Percentiles rank a stretch among this genome's conserved stretches.
Evolutionary conservation across 2,797 vertebrate species (phyloP).

Genomic region (Kryptopterus vitreolus): DNA sequence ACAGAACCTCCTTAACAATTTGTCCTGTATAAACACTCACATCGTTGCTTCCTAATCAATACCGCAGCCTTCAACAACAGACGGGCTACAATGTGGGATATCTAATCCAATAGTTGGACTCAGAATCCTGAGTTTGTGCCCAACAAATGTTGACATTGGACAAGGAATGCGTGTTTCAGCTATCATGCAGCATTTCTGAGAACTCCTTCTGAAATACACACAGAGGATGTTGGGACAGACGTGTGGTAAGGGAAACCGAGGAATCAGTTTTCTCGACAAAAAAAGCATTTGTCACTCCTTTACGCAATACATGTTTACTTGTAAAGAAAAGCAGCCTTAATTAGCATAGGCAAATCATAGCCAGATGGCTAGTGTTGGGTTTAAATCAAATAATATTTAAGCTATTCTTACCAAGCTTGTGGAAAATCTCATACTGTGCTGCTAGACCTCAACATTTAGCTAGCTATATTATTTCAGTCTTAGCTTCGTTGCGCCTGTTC

Average conservation of each 20-base stretch:
- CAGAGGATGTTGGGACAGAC: background rate
- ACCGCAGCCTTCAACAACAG: background rate
- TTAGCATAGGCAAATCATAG: too few relatives aligned
- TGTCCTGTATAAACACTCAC: conserved; percentile 14
- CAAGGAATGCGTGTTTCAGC: conserved; percentile 1
- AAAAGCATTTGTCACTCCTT: too few relatives aligned
- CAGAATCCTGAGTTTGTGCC: background rate
- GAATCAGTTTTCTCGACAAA: too few relatives aligned
- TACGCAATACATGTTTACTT: too few relatives aligned
- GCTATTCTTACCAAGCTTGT: too few relatives aligned
- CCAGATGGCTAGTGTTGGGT: too few relatives aligned
- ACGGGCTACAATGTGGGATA: background rate
- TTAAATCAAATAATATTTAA: too few relatives aligned
- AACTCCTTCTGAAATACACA: conserved; percentile 29
- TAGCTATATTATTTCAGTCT: too few relatives aligned
- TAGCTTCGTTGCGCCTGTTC: too few relatives aligned
- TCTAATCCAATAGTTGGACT: conserved; percentile 1
- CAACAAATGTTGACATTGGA: conserved; percentile 41
- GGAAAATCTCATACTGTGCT: too few relatives aligned
- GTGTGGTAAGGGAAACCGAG: background rate
- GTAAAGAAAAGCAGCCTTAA: too few relatives aligned
- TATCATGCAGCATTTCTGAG: conserved; percentile 41
- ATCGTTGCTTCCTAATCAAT: background rate
- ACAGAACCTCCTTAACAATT: background rate
- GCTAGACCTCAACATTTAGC: too few relatives aligned